These are phyloP conservation scores for Thecophora atra DNA, from an alignment of 2,888 invertebrate species.

Conservation along the genomic window DNA sequence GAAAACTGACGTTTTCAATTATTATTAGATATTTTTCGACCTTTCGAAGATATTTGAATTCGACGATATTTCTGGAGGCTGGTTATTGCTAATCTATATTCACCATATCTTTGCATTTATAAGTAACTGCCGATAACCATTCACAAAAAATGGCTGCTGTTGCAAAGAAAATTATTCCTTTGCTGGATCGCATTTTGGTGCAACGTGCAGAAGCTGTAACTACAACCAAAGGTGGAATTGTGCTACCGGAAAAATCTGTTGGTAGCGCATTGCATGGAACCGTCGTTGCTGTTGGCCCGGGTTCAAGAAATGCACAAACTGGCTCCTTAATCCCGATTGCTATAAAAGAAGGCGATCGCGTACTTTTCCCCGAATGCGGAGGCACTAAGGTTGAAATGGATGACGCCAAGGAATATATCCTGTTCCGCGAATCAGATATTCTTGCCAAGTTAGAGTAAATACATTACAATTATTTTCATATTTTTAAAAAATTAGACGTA, in stretches of 20 bases:
- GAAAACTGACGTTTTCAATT: too few relatives aligned
- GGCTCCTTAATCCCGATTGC: constrained; percentile 82
- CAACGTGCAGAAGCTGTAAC: constrained; percentile 91
- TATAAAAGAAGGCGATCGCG: constrained; percentile 92
- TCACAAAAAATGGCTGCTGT: constrained; percentile 58
- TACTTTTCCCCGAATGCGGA: constrained; percentile 97
- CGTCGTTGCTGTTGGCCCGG: constrained; percentile 94
- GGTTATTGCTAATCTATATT: too few relatives aligned
- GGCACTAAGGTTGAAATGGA: constrained; percentile 94
- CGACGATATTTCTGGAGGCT: too few relatives aligned
- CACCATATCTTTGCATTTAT: background rate
- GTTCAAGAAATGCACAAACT: constrained; percentile 82
- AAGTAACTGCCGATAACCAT: constrained; percentile 3
- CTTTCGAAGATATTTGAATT: too few relatives aligned
- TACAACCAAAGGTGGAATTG: constrained; percentile 94
- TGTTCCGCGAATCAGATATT: constrained; percentile 96
- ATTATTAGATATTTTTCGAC: too few relatives aligned
- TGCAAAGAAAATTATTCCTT: constrained; percentile 79
- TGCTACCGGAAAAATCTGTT: constrained; percentile 96
- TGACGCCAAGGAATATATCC: constrained; percentile 89
- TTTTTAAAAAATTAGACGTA: too few relatives aligned
- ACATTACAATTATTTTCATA: too few relatives aligned
- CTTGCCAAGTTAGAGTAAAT: constrained; percentile 87
- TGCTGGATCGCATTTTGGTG: constrained; percentile 94
- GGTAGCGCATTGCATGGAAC: constrained; percentile 92